Evolutionary conservation across 2,113 vertebrate genomes (phyloP).

Genomic region (Anser cygnoides): DNA sequence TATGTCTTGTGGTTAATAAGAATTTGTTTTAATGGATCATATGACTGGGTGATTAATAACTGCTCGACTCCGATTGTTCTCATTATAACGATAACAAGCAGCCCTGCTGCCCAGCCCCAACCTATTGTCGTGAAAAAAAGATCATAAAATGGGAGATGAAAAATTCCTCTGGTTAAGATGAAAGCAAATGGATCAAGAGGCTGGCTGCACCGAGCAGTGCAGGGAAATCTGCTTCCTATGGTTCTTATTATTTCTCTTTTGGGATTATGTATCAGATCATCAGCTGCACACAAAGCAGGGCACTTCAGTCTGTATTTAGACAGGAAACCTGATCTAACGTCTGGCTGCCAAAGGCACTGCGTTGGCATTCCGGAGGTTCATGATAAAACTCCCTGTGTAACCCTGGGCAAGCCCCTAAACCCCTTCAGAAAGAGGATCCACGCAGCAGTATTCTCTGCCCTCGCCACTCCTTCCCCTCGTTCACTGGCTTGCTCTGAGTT

Average conservation of each 20-base stretch:
- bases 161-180: constrained; percentile 70
- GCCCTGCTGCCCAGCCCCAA: constrained; percentile 23
- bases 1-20: constrained; percentile 70
- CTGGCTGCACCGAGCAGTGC: constrained; percentile 12
- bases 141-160: constrained; percentile 66
- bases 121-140: background rate
- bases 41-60: constrained; percentile 74
- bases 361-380: background rate
- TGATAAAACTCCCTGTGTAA: background rate
- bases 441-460: rapidly evolving
- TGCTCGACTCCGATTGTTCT: constrained; percentile 62
- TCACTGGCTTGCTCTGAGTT: background rate
- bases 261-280: constrained; percentile 30
- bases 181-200: constrained; percentile 61
- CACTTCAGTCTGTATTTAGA: background rate
- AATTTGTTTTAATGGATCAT: constrained; percentile 66
- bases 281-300: background rate
- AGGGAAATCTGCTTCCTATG: background rate
- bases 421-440: background rate
- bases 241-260: constrained; percentile 33
- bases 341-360: background rate
- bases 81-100: constrained; percentile 43
- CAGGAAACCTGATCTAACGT: background rate
- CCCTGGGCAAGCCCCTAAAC: background rate
- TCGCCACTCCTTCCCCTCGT: background rate